A percentile compares a stretch with the other conserved stretches of the same genome.
Evolutionary conservation across 2,113 vertebrate species (phyloP).

Genomic region (Esox niger): DNA sequence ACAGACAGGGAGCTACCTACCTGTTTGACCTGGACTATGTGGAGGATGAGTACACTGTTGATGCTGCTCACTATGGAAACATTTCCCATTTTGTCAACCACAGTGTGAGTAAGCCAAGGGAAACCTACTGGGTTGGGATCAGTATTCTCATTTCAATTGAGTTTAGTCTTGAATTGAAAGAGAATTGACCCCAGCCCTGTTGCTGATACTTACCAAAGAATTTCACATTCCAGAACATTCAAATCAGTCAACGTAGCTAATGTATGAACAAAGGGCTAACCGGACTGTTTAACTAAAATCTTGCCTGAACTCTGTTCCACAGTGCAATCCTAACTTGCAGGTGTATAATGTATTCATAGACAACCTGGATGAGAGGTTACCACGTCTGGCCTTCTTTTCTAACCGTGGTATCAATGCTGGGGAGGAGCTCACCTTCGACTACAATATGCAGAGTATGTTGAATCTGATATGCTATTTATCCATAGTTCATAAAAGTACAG

Average conservation of each 20-base stretch:
- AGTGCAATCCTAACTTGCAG: slow-evolving; percentile 84
- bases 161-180: too few species aligned
- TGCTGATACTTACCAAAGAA: background rate
- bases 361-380: slow-evolving; percentile 78
- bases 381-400: slow-evolving; percentile 81
- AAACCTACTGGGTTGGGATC: slow-evolving; percentile 7
- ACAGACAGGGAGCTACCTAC: slow-evolving; percentile 81
- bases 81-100: slow-evolving; percentile 84
- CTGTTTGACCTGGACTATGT: slow-evolving; percentile 84
- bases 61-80: slow-evolving; percentile 79
- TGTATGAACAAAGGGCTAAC: too few species aligned
- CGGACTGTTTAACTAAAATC: too few species aligned
- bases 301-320: slow-evolving; percentile 12
- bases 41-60: slow-evolving; percentile 79
- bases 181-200: too few species aligned
- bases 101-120: slow-evolving; percentile 65
- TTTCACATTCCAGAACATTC: background rate
- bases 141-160: too few species aligned
- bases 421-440: slow-evolving; percentile 86
- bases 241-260: too few species aligned
- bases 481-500: too few species aligned
- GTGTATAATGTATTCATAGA: slow-evolving; percentile 86
- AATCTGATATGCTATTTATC: background rate
- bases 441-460: slow-evolving; percentile 81
- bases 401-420: slow-evolving; percentile 74